These are phyloP conservation scores for Metallyticus violacea DNA, from an alignment of 2,888 invertebrate genomes.

Conservation along the genomic window DNA sequence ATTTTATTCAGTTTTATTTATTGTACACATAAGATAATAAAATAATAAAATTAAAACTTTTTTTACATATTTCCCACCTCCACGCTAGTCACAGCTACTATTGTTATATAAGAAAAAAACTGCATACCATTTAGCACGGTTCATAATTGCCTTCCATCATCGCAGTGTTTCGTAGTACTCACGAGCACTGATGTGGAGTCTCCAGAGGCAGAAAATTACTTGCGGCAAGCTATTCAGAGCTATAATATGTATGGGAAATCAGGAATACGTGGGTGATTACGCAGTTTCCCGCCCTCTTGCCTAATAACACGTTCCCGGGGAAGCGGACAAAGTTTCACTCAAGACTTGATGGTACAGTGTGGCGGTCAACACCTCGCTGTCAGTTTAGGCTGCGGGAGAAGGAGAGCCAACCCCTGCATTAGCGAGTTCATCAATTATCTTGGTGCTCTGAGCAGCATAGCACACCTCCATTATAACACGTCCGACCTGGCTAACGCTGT, in stretches of 20 bases:
- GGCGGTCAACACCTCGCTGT: background rate
- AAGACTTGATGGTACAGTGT: background rate
- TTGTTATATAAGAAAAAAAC: too few species aligned
- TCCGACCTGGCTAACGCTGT: background rate
- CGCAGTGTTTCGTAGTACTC: too few species aligned
- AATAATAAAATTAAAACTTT: too few species aligned
- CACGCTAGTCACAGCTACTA: too few species aligned
- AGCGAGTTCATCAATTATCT: slow-evolving; percentile 11
- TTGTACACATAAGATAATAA: too few species aligned
- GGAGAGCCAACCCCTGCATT: background rate
- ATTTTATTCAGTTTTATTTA: too few species aligned
- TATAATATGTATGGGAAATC: background rate
- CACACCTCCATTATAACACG: background rate
- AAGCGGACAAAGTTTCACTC: background rate
- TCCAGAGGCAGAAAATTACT: background rate
- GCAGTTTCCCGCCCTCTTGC: too few species aligned
- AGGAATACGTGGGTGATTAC: too few species aligned
- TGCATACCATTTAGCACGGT: too few species aligned
- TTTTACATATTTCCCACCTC: too few species aligned
- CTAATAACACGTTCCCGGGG: background rate
- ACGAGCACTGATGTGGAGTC: background rate
- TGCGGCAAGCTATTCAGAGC: background rate
- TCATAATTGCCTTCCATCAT: too few species aligned
- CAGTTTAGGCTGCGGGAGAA: background rate
- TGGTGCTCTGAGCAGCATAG: background rate